Evolutionary conservation across 92 coral and sea anemone species (phyloP).

Genomic region (Montipora capitata): DNA sequence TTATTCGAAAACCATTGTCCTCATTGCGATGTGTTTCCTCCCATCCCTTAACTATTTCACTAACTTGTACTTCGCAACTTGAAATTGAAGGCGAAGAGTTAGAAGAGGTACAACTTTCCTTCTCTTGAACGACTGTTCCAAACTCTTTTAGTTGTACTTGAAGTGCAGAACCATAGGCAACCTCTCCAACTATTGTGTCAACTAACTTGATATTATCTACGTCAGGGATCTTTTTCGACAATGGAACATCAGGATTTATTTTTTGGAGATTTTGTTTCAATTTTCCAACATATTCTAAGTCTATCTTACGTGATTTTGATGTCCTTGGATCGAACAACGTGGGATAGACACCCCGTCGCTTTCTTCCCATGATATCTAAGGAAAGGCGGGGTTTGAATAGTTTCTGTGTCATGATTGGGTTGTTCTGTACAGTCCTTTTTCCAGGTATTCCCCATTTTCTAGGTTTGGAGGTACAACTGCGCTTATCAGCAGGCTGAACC

Average conservation of each 20-base stretch:
- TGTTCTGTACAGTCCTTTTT: conserved; percentile 75
- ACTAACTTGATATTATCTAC: neutral
- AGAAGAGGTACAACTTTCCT: no score
- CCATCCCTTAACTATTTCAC: neutral
- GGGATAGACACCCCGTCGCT: conserved; percentile 62
- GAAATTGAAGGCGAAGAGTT: neutral
- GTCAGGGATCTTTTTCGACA: conserved; percentile 72
- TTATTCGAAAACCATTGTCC: neutral
- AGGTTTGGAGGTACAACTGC: conserved; percentile 76
- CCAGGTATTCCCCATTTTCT: conserved; percentile 87
- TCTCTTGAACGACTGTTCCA: no score
- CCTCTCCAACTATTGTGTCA: neutral
- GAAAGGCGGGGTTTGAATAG: conserved; percentile 77
- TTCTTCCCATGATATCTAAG: conserved; percentile 69
- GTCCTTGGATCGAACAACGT: conserved; percentile 20
- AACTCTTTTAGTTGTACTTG: no score
- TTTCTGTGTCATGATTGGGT: conserved; percentile 69
- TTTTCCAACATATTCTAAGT: conserved; percentile 1
- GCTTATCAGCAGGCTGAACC: conserved; percentile 4
- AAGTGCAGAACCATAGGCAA: no score
- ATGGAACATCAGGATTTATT: conserved; percentile 62
- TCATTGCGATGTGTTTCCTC: neutral
- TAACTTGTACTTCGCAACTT: conserved; percentile 8
- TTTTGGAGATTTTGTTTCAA: conserved; percentile 12
- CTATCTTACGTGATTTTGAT: conserved; percentile 10